These are phyloP conservation scores for Chironomus striatipennis DNA, from an alignment of 1,140 invertebrate species.

Conservation along the genomic window DNA sequence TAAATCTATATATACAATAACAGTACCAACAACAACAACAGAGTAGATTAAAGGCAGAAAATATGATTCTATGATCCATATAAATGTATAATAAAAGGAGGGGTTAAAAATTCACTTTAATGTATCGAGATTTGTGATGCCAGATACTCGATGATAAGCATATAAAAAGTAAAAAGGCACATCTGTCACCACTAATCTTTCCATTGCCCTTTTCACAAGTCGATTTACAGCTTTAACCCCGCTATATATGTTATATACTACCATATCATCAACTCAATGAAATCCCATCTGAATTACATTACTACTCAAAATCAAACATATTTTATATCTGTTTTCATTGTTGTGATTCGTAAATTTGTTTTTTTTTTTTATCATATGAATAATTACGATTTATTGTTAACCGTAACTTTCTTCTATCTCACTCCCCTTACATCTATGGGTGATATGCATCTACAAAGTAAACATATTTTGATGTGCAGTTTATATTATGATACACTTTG, in stretches of 20 bases:
- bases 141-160: slow-evolving; percentile 1
- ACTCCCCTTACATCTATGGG: background rate
- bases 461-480: background rate
- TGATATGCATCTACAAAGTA: too few species aligned
- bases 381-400: slow-evolving; percentile 1
- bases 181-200: slow-evolving; percentile 12
- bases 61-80: slow-evolving; percentile 14
- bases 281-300: background rate
- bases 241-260: background rate
- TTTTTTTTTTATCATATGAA: background rate
- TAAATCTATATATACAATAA: background rate
- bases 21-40: background rate
- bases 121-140: background rate
- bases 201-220: background rate
- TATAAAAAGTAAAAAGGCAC: background rate
- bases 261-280: background rate
- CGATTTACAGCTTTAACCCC: background rate
- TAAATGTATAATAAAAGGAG: background rate
- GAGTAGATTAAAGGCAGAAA: slow-evolving; percentile 1
- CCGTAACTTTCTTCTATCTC: slow-evolving; percentile 5
- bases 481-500: background rate
- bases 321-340: slow-evolving; percentile 3
- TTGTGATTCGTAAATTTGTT: slow-evolving; percentile 11
- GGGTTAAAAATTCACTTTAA: slow-evolving; percentile 13
- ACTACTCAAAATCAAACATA: slow-evolving; percentile 1